These are phyloP conservation scores for Triplophysa siluroides DNA, from an alignment of 2,113 vertebrate genomes.

Conservation along the genomic window DNA sequence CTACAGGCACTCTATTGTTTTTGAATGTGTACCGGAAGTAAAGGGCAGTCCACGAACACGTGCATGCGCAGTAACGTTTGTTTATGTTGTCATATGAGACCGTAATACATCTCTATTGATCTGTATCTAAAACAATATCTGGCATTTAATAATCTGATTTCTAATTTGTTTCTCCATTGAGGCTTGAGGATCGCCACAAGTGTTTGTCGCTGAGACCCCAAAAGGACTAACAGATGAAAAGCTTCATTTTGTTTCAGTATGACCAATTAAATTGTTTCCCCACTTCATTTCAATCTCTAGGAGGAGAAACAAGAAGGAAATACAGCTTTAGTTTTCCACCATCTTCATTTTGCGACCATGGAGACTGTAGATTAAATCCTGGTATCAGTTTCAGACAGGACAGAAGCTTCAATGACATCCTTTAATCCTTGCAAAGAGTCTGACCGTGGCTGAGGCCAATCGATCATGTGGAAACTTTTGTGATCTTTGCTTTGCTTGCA, in stretches of 20 bases:
- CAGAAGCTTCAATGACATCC: slow-evolving; percentile 57
- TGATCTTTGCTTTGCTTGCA: slow-evolving; percentile 50
- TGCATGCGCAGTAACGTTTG: too few relatives aligned
- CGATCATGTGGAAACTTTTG: slow-evolving; percentile 54
- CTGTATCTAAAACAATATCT: slow-evolving; percentile 13
- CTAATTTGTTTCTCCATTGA: slow-evolving; percentile 67
- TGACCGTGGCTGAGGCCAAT: slow-evolving; percentile 54
- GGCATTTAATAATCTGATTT: slow-evolving; percentile 47
- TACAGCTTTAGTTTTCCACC: slow-evolving; percentile 29
- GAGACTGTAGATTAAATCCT: slow-evolving; percentile 62
- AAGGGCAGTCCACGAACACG: too few relatives aligned
- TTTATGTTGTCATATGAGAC: too few relatives aligned
- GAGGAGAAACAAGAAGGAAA: neutral
- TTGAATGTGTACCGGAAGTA: too few relatives aligned
- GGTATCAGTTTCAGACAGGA: slow-evolving; percentile 65
- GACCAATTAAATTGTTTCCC: slow-evolving; percentile 60
- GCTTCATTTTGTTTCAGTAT: slow-evolving; percentile 71
- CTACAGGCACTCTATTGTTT: too few relatives aligned
- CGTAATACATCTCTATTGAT: too few relatives aligned
- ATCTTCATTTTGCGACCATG: slow-evolving; percentile 43
- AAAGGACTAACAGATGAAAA: slow-evolving; percentile 63
- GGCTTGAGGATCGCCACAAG: slow-evolving; percentile 63
- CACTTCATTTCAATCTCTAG: slow-evolving; percentile 43
- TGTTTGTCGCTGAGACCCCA: slow-evolving; percentile 65
- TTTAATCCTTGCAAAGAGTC: slow-evolving; percentile 61